Percentiles rank a stretch among this genome's conserved stretches.
These are phyloP conservation scores for Yponomeuta cagnagella DNA, from an alignment of 2,888 invertebrate genomes.

Conservation along the genomic window DNA sequence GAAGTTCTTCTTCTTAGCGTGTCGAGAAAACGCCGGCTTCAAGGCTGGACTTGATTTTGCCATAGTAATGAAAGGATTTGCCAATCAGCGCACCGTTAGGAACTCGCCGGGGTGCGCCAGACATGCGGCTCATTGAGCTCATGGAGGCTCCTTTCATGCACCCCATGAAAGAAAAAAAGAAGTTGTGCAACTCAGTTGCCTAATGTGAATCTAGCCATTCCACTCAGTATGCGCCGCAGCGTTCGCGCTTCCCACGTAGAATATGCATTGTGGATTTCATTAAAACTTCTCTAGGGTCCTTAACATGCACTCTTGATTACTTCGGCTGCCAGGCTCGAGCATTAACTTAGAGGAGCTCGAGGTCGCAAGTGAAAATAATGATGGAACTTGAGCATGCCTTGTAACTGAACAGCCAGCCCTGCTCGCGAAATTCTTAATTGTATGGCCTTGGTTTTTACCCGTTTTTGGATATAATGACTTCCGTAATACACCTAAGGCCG, in stretches of 20 bases:
- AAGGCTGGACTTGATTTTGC: too few relatives aligned
- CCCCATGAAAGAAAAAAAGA: too few relatives aligned
- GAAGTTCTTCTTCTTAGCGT: too few relatives aligned
- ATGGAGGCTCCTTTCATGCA: too few relatives aligned
- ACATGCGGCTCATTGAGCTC: too few relatives aligned
- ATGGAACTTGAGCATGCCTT: neutral
- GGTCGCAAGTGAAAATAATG: neutral
- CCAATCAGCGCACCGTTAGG: too few relatives aligned
- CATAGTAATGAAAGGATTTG: too few relatives aligned
- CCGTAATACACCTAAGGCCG: too few relatives aligned
- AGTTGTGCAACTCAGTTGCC: neutral
- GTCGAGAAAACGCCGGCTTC: too few relatives aligned
- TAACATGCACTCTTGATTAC: constrained; percentile 9
- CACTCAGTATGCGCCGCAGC: constrained; percentile 1
- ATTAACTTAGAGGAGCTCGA: neutral
- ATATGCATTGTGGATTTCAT: constrained; percentile 31
- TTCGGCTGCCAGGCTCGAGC: constrained; percentile 1
- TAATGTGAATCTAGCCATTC: neutral
- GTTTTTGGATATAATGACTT: too few relatives aligned
- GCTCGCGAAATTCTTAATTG: too few relatives aligned
- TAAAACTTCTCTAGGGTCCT: constrained; percentile 21
- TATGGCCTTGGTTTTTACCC: neutral
- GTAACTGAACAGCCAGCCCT: neutral
- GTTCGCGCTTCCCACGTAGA: constrained; percentile 16
- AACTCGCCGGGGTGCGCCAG: too few relatives aligned